Percentiles rank a stretch among this genome's conserved stretches.
These are phyloP conservation scores for Epicauta chinensis DNA, from an alignment of 1,140 invertebrate genomes.

Conservation along the genomic window DNA sequence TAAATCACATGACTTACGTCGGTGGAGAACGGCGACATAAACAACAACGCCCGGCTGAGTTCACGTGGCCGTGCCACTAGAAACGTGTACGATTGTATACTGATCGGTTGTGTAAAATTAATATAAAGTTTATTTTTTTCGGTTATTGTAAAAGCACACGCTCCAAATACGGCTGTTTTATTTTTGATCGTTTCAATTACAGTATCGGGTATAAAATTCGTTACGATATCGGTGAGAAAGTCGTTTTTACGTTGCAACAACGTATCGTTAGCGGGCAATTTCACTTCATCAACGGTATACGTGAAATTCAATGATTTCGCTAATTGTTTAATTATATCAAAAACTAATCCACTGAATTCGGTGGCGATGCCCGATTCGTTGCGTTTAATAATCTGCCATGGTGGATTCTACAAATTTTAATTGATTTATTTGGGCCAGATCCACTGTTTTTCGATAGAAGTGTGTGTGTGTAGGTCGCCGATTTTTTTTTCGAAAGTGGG, in stretches of 20 bases:
- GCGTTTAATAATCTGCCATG: conserved; percentile 67
- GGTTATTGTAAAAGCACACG: conserved; percentile 64
- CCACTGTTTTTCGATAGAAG: too few relatives aligned
- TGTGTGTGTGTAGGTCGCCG: too few relatives aligned
- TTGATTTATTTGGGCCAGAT: too few relatives aligned
- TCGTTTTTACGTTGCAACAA: not conserved
- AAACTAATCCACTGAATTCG: conserved; percentile 62
- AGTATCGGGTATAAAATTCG: conserved; percentile 36
- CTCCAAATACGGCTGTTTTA: conserved; percentile 60
- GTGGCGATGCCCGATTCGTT: conserved; percentile 51
- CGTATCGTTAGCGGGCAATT: conserved; percentile 1
- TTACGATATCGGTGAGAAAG: conserved; percentile 17
- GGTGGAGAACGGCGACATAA: conserved; percentile 75
- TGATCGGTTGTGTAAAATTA: conserved; percentile 75
- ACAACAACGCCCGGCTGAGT: conserved; percentile 71
- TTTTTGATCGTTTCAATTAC: conserved; percentile 42
- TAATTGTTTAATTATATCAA: conserved; percentile 75
- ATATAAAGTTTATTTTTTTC: conserved; percentile 54
- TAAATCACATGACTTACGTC: conserved; percentile 51
- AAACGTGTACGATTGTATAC: conserved; percentile 72
- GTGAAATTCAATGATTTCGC: conserved; percentile 76
- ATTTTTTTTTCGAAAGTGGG: too few relatives aligned
- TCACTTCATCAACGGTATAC: conserved; percentile 42
- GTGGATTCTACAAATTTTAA: conserved; percentile 60
- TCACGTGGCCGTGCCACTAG: conserved; percentile 67